A percentile compares a stretch with the other conserved stretches of the same genome.
Conservation (phyloP, 2,888 invertebrate species). For the Artemia sinica region DNA sequence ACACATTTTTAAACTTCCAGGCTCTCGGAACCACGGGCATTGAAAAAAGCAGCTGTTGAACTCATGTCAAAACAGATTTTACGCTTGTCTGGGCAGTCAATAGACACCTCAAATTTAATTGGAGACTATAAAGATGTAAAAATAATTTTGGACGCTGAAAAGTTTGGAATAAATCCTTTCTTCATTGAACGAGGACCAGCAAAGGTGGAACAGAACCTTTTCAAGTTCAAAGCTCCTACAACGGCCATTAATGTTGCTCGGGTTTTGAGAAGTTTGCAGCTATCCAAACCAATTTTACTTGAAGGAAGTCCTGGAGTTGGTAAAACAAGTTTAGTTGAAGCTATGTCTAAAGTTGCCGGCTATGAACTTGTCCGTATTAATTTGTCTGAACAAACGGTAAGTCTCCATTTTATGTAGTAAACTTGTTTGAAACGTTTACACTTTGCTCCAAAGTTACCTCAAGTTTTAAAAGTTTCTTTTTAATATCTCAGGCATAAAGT, state of each 20-base stretch:
- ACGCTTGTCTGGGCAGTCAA: constrained; percentile 18
- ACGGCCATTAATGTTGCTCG: constrained; percentile 64
- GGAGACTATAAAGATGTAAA: constrained; percentile 22
- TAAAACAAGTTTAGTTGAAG: constrained; percentile 84
- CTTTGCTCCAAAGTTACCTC: too few relatives aligned
- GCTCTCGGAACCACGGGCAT: constrained; percentile 30
- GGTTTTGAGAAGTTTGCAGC: constrained; percentile 66
- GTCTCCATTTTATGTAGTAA: constrained; percentile 27
- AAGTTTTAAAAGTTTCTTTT: too few relatives aligned
- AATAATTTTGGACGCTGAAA: constrained; percentile 33
- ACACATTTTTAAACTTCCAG: constrained; percentile 28
- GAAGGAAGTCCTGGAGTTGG: constrained; percentile 98
- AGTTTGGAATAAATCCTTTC: constrained; percentile 62
- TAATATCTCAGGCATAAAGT: too few relatives aligned
- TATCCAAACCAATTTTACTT: constrained; percentile 65
- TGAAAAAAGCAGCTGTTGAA: constrained; percentile 37
- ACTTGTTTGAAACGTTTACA: background rate
- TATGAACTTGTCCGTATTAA: constrained; percentile 78
- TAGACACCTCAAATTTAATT: constrained; percentile 3
- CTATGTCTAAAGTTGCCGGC: constrained; percentile 65
- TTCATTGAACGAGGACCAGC: constrained; percentile 42
- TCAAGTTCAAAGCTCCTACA: constrained; percentile 58
- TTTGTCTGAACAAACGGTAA: constrained; percentile 90
- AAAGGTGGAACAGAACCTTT: constrained; percentile 31
- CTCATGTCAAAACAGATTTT: constrained; percentile 41